Percentiles rank a stretch among this genome's conserved stretches.
Evolutionary conservation across 2,797 vertebrate species (phyloP).

Genomic region (Coranthus polyacanthus): DNA sequence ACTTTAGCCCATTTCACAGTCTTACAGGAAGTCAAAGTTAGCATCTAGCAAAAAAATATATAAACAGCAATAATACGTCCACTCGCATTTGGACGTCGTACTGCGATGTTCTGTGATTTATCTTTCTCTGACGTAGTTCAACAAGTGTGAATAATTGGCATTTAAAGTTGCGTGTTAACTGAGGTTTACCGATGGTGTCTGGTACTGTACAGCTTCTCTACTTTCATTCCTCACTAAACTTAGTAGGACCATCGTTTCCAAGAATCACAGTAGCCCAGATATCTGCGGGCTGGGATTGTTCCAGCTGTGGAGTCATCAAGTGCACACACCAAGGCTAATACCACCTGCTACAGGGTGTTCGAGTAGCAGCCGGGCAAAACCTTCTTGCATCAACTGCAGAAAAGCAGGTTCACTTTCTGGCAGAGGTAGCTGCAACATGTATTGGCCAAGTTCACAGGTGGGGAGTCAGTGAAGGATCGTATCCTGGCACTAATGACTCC

Average conservation of each 20-base stretch:
- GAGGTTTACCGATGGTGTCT: slow-evolving; percentile 40
- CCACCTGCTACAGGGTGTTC: slow-evolving; percentile 64
- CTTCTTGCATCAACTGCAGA: slow-evolving; percentile 24
- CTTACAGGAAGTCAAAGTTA: neutral
- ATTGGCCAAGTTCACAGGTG: slow-evolving; percentile 1
- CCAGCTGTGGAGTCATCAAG: slow-evolving; percentile 66
- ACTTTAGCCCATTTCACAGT: neutral
- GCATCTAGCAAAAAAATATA: neutral
- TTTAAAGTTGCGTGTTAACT: slow-evolving; percentile 56
- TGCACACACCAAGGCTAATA: slow-evolving; percentile 54
- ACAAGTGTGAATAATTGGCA: slow-evolving; percentile 64
- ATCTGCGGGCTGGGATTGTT: slow-evolving; percentile 53
- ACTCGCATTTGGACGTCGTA: neutral
- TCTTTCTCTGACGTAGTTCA: slow-evolving; percentile 29
- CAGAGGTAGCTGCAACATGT: neutral
- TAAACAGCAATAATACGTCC: neutral
- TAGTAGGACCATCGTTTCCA: slow-evolving; percentile 77
- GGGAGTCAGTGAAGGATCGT: slow-evolving; percentile 25
- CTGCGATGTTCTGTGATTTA: slow-evolving; percentile 30
- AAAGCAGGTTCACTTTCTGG: slow-evolving; percentile 20
- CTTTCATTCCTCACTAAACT: slow-evolving; percentile 78
- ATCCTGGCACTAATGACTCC: slow-evolving; percentile 13
- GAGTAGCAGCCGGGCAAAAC: slow-evolving; percentile 19
- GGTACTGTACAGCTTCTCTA: slow-evolving; percentile 73
- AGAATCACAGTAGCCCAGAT: slow-evolving; percentile 66